Conservation (phyloP, 1,140 invertebrate genomes). For the Sinella curviseta region DNA sequence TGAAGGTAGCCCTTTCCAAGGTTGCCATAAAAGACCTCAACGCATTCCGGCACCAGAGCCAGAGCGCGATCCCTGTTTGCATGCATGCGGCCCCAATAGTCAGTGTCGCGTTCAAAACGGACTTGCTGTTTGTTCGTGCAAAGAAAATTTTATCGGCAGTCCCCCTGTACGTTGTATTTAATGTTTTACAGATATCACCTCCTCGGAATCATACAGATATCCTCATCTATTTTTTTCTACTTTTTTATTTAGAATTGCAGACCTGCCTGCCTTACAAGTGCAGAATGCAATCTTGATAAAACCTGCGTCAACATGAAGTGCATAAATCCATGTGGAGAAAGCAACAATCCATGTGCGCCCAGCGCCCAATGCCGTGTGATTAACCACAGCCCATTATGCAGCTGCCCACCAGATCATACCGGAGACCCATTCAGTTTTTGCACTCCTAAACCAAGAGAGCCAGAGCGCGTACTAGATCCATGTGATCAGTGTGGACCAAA, state of each 20-base stretch:
- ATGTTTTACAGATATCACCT: conserved; percentile 61
- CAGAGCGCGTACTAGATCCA: neutral
- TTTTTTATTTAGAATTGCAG: conserved; percentile 71
- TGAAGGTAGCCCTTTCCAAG: conserved; percentile 65
- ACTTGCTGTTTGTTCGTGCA: conserved; percentile 74
- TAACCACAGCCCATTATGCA: conserved; percentile 70
- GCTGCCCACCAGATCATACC: conserved; percentile 68
- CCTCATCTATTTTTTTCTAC: too few species aligned
- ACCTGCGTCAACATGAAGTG: conserved; percentile 73
- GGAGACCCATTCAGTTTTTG: conserved; percentile 59
- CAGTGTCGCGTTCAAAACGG: conserved; percentile 65
- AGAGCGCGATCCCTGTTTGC: conserved; percentile 58
- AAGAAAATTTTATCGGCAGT: conserved; percentile 67
- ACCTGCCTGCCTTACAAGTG: conserved; percentile 74
- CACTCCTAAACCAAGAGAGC: conserved; percentile 47
- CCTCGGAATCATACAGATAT: conserved; percentile 67
- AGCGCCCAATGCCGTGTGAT: conserved; percentile 63
- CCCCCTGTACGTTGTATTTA: too few species aligned
- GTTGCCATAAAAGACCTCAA: conserved; percentile 64
- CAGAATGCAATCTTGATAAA: conserved; percentile 67
- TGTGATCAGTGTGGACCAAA: conserved; percentile 74
- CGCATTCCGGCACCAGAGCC: conserved; percentile 49
- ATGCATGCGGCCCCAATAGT: conserved; percentile 74
- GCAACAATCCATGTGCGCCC: conserved; percentile 65
- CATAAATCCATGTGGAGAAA: conserved; percentile 65